Evolutionary conservation across 2,113 vertebrate species (phyloP), one percentile per base, ranked within the genome.

Genomic region (Nansenia antarctica): DNA sequence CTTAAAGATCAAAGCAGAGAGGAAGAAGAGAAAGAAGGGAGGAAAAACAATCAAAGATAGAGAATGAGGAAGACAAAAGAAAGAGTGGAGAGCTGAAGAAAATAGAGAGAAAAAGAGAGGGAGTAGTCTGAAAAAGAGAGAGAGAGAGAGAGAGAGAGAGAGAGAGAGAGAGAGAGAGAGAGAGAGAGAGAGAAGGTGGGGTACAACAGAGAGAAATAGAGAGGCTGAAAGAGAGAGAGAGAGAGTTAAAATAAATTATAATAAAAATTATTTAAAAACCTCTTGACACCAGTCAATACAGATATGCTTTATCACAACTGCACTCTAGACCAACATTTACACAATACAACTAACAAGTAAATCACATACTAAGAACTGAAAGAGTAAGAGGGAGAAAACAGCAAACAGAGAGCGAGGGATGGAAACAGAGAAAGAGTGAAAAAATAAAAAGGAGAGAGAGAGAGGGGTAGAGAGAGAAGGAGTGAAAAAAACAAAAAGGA

Each of bases 11-110:
- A n/a, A 59, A 70, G 57, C 39, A 60, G 42, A 73, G 71, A 72
- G 47, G 76, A 77, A 72, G 72, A 72, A 65, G 49, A 73, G 69
- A 72, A 37, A 75, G 79, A 72, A 69, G 69, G 31, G 34, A 64
- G 1, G 32, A 62, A 52, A 65, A 42, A 47, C 20, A 65, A n/a
- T 14, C 3, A n/a, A n/a, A n/a, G n/a, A n/a, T n/a, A n/a, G n/a
- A 67, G 32, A 30, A 30, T 29, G 29, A 9, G 30, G 29, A 31
- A 42, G 30, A 39, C n/a, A 58, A n/a, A n/a, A n/a, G 24, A 45
- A n/a, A 27, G 49, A 52, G n/a, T 3, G n/a, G 45, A 49, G 18
- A 49, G 45, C 20, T 12, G 6, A n/a, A 11, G 35, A 37, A 30
- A 73, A 34, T 11, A 60, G 70, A 26, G 70, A 59, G 37, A 61